Evolutionary conservation across 1,140 invertebrate species (phyloP), one percentile per base, ranked within the genome.

Genomic region (Neuroterus valhalla): DNA sequence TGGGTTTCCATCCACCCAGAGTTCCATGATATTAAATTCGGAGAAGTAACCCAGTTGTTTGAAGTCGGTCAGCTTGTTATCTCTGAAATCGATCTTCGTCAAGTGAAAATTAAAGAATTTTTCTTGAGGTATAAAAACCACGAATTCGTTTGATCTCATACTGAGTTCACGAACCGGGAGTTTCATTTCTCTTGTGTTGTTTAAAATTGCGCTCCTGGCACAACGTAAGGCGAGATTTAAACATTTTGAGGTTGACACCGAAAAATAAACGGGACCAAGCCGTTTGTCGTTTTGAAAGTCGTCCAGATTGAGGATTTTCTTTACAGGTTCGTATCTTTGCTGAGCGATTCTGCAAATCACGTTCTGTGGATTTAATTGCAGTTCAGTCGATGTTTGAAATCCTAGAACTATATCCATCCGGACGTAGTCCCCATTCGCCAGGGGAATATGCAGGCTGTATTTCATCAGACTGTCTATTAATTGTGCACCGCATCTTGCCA

Each of bases 1-100:
- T 3, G 89, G 89, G 83, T 90, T 90, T 0, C 89, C 89, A 77
- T 89, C 88, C 4, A 90, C 50, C 84, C 85, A 89, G 0, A 90
- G 48, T 72, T 90, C 89, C 0, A 84, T 89, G 50, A 90, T 85
- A 45, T 86, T 86, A 19, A 83, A 89, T 21, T 90, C 88, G 2
- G 72, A 76, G 43, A 90, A 90, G 55, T 86, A 87, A n/a, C 80
- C 82, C 43, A 90, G 67, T 44, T 83, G 78, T 0, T 76, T 70
- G 0, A 90, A 71, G n/a, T 89, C 86, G 4, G 71, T 21, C 12
- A 90, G 82, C 15, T 83, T 71, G 78, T 90, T 90, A 42, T 86
- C 68, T 0, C 89, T 72, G 0, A 90, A 43, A 48, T 90, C 89
- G 3, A 90, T 44, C 21, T 85, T 85, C 0, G 80, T 82, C 19